A percentile compares a stretch with the other conserved stretches of the same genome.
These are phyloP conservation scores for Lasioglossum albipes DNA, from an alignment of 1,140 invertebrate species.

Conservation along the genomic window DNA sequence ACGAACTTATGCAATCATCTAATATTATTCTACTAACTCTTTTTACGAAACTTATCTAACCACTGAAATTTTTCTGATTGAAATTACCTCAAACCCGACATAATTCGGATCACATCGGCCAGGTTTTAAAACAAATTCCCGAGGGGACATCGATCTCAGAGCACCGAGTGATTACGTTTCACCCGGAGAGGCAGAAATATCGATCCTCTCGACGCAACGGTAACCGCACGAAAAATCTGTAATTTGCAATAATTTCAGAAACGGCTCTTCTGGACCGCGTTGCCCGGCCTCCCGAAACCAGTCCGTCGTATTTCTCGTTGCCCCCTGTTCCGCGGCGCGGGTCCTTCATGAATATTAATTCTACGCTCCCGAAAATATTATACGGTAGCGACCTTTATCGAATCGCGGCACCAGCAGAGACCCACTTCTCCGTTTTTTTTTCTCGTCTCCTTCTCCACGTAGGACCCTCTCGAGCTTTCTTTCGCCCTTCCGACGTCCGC, in stretches of 20 bases:
- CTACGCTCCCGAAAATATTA: constrained; percentile 65
- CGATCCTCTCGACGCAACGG: constrained; percentile 39
- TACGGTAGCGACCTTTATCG: constrained; percentile 61
- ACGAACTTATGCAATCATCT: no score
- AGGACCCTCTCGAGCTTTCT: constrained; percentile 47
- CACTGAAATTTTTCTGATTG: no score
- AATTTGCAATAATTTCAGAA: constrained; percentile 70
- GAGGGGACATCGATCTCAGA: neutral
- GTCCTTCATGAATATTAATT: constrained; percentile 73
- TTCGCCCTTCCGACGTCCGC: constrained; percentile 55
- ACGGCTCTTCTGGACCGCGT: constrained; percentile 41
- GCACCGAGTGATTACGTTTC: neutral
- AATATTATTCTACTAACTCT: no score
- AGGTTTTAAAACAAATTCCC: neutral
- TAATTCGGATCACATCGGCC: neutral
- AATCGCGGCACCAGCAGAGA: neutral
- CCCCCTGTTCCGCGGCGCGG: neutral
- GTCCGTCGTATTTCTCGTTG: constrained; percentile 44
- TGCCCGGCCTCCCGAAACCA: constrained; percentile 35
- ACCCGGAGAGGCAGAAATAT: constrained; percentile 45
- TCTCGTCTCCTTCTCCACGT: neutral
- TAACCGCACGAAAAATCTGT: constrained; percentile 59
- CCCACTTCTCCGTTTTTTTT: constrained; percentile 41
- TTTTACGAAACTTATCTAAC: no score
- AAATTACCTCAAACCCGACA: no score